Evolutionary conservation across 1,140 invertebrate genomes (phyloP), one percentile per base, ranked within the genome.

Genomic region (Geopemphigus sp.): DNA sequence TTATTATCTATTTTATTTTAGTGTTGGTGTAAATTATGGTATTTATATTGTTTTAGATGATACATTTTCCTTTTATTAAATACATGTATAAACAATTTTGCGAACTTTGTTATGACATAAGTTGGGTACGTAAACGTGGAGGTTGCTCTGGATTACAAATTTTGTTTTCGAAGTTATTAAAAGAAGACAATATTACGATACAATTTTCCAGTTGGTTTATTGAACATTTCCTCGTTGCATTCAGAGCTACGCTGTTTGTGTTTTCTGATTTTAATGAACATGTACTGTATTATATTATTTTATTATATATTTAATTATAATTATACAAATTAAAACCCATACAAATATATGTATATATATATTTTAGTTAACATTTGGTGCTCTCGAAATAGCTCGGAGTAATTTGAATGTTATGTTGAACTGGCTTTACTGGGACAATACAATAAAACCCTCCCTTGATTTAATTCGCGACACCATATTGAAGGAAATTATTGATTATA

Each of bases 311-410:
- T 78, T 63, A 56, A 50, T 47, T 26, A 12, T 50, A 50, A 47
- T 19, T 47, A 39, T 39, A 4, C 32, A 4, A 39, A 39, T 39
- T 39, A 8, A 39, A 39, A 39, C n/a, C n/a, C n/a, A n/a, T n/a
- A n/a, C n/a, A n/a, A n/a, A n/a, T n/a, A n/a, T n/a, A n/a, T n/a
- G 0, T 22, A 29, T 63, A 1, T 26, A 15, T 76, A 4, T 50
- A 50, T 78, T 78, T 63, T 78, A 78, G 74, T 47, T 78, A 12
- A 47, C 57, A 45, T 78, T 78, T 78, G 74, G 74, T 78, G 10
- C 26, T 29, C 1, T 78, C 17, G 24, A 78, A 11, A 47, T 26
- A 63, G 74, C 74, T 19, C 11, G 24, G 26, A 47, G n/a, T 47
- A 78, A 78, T 61, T 53, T 78, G 15, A n/a, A 47, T 29, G 24